Conservation (phyloP, 2,888 invertebrate genomes). For the Chymomyza fuscimana region DNA sequence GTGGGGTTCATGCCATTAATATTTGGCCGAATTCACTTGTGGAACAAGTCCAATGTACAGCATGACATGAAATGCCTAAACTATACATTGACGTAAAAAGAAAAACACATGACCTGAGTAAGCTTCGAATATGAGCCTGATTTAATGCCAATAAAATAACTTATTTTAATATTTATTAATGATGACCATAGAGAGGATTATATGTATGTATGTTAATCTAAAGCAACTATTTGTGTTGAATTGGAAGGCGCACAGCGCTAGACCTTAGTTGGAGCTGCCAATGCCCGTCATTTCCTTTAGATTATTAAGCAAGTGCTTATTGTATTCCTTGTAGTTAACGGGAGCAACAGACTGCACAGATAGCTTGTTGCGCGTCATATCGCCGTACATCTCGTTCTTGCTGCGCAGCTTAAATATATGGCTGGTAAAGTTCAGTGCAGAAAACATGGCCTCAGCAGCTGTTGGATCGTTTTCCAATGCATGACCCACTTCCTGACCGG, state of each 20-base stretch:
- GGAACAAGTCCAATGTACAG: too few species aligned
- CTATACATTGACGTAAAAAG: not conserved
- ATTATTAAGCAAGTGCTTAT: conserved; percentile 85
- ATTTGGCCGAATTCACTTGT: too few species aligned
- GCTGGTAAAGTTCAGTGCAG: conserved; percentile 88
- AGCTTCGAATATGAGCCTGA: not conserved
- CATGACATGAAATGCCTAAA: too few species aligned
- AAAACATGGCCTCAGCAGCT: conserved; percentile 85
- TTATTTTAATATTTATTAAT: not conserved
- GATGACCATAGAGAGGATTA: not conserved
- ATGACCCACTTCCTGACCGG: conserved; percentile 89
- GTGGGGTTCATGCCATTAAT: too few species aligned
- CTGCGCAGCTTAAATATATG: conserved; percentile 91
- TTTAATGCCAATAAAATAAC: not conserved
- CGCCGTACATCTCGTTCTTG: conserved; percentile 93
- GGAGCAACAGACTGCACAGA: conserved; percentile 86
- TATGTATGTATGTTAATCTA: not conserved
- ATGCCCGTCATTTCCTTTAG: conserved; percentile 85
- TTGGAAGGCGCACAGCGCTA: conserved; percentile 40
- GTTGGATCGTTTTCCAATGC: conserved; percentile 85
- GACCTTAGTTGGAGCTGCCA: conserved; percentile 64
- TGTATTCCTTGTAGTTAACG: conserved; percentile 88
- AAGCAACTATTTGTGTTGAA: not conserved
- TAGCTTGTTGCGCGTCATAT: conserved; percentile 84
- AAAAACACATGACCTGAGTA: not conserved